Percentiles rank a stretch among this genome's conserved stretches.
These are phyloP conservation scores for Phyllotreta striolata DNA, from an alignment of 2,888 invertebrate genomes.

Conservation along the genomic window DNA sequence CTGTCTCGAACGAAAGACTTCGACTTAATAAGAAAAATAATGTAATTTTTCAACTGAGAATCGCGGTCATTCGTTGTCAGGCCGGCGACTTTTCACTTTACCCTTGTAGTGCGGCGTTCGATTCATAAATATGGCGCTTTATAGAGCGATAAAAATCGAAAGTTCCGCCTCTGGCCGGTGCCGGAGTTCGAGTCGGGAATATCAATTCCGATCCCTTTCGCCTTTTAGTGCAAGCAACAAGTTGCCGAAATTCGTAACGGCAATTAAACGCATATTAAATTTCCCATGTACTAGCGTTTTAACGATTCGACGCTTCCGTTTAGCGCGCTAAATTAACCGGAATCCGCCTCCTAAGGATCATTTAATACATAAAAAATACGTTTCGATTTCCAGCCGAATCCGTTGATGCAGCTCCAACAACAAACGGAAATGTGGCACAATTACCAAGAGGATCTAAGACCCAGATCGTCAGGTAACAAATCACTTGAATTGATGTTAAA, in stretches of 20 bases:
- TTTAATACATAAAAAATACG: constrained; percentile 21
- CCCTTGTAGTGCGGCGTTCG: no score
- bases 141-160: no score
- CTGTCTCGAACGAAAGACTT: no score
- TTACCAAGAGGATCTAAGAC: constrained; percentile 50
- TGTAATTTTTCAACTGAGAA: no score
- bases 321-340: constrained; percentile 16
- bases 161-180: no score
- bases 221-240: constrained; percentile 38
- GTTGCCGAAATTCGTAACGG: constrained; percentile 42
- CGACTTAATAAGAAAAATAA: no score
- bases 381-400: constrained; percentile 48
- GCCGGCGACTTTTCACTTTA: no score
- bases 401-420: constrained; percentile 55
- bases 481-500: no score
- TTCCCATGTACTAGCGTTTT: constrained; percentile 31
- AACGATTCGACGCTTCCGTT: constrained; percentile 23
- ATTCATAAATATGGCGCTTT: no score
- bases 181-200: constrained; percentile 7
- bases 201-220: constrained; percentile 16
- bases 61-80: no score
- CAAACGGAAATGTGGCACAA: constrained; percentile 58
- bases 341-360: constrained; percentile 19
- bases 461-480: constrained; percentile 45
- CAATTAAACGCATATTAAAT: constrained; percentile 43